Evolutionary conservation across 2,113 vertebrate species (phyloP), one percentile per base, ranked within the genome.

Genomic region (Pomatorhinus ruficollis): DNA sequence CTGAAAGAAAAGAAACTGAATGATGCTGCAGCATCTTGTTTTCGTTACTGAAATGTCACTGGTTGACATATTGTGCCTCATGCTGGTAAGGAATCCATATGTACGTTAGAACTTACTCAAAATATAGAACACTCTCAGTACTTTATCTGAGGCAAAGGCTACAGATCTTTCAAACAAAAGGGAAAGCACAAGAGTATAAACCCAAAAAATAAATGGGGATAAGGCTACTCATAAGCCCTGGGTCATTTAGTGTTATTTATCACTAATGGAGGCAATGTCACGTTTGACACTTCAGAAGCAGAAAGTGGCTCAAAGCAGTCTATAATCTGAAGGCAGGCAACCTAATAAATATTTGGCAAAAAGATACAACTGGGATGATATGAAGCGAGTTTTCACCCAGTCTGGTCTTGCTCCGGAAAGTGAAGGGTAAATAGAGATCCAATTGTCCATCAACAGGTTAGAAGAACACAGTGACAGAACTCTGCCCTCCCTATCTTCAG

Each of bases 61-160:
- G 19, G 72, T 50, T 97, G 87, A 97, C 96, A 96, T 93, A 90
- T 92, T 93, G 81, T 90, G 88, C 83, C 90, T 96, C 95, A 91
- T 74, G 82, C 95, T 95, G 90, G 74, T 93, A 96, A 94, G 87
- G 87, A 97, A 95, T 97, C 93, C 96, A 94, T 96, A 89, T 97
- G 89, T 91, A 94, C 66, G 45, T 93, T 80, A 95, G 78, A 92
- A 95, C 83, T 90, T 72, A 63, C 19, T 94, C 79, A 94, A 92
- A 89, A 94, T 93, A 95, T n/a, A 90, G 53, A 91, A 68, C 81
- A 86, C 60, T 66, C 57, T 93, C 88, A 60, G 52, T 74, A 53
- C 57, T 85, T 92, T 53, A 91, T 54, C 69, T 91, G 70, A 75
- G 24, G 25, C 69, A 76, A 93, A 86, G 31, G n/a, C 59, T 80